Percentiles rank a stretch among this genome's conserved stretches.
These are phyloP conservation scores for Equus quagga DNA, from an alignment of 2,113 vertebrate genomes.

Conservation along the genomic window DNA sequence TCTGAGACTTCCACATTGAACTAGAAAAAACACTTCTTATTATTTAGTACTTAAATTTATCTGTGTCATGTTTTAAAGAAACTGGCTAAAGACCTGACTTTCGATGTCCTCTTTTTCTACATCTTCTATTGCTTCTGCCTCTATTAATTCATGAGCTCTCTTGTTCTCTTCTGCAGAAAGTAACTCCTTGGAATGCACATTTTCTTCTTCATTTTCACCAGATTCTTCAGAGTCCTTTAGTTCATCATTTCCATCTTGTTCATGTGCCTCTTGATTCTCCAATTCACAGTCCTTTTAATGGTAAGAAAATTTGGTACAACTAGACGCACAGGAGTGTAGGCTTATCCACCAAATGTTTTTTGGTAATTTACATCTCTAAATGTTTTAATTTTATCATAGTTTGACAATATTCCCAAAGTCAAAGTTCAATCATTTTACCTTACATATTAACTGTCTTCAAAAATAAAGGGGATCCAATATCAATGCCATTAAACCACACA, in stretches of 20 bases:
- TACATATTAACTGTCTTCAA: conserved; percentile 49
- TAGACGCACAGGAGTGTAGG: conserved; percentile 56
- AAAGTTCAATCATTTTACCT: conserved; percentile 53
- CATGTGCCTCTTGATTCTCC: conserved; percentile 89
- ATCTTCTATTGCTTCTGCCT: conserved; percentile 85
- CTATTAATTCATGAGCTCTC: conserved; percentile 80
- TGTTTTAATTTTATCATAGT: conserved; percentile 37
- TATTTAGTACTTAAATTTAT: conserved; percentile 69
- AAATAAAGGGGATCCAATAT: background rate
- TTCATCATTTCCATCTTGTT: conserved; percentile 90
- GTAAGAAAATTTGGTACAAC: conserved; percentile 83
- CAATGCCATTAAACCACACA: background rate
- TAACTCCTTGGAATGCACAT: conserved; percentile 85
- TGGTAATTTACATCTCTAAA: conserved; percentile 61
- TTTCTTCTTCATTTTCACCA: conserved; percentile 88
- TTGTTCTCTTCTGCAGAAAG: conserved; percentile 83
- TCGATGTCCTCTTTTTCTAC: conserved; percentile 86
- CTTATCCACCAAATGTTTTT: conserved; percentile 65
- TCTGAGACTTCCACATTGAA: conserved; percentile 58
- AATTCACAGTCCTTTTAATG: conserved; percentile 89
- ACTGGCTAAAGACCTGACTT: conserved; percentile 86
- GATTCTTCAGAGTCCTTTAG: conserved; percentile 88
- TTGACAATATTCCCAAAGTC: conserved; percentile 51
- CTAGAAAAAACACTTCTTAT: conserved; percentile 13
- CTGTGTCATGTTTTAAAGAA: conserved; percentile 64